Evolutionary conservation across 1,140 invertebrate species (phyloP).

Genomic region (honey bee (Apis mellifera)): DNA sequence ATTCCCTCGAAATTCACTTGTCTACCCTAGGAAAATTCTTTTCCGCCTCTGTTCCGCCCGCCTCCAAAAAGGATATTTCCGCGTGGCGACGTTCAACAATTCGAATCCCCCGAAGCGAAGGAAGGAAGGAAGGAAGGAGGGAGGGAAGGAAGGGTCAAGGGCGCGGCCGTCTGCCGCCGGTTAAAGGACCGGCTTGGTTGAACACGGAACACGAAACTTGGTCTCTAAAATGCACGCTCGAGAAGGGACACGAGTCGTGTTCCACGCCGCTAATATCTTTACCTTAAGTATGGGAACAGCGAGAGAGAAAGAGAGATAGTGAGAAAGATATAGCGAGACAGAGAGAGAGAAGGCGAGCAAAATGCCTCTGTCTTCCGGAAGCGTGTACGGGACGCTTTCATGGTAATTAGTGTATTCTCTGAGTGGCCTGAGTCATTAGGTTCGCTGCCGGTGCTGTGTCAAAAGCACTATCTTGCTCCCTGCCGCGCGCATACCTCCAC

Average conservation of each 20-base stretch:
- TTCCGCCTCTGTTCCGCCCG: not conserved
- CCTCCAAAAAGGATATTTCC: not conserved
- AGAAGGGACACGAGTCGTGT: conserved; percentile 29
- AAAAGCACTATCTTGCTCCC: conserved; percentile 60
- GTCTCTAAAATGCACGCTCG: conserved; percentile 36
- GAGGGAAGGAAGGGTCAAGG: not conserved
- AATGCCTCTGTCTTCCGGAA: conserved; percentile 65
- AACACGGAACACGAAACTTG: conserved; percentile 24
- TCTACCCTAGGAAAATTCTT: not conserved
- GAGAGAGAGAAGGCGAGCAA: conserved; percentile 31
- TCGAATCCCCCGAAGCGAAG: not conserved
- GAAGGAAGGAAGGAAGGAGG: not conserved
- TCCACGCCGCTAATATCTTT: conserved; percentile 43
- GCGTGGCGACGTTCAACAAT: not conserved
- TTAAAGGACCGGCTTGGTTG: conserved; percentile 13
- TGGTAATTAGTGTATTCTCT: conserved; percentile 69
- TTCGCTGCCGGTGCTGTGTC: conserved; percentile 52
- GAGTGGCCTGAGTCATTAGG: conserved; percentile 69
- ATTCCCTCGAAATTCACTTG: not conserved
- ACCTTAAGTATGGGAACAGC: conserved; percentile 38
- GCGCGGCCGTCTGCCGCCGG: not conserved
- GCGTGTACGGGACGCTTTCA: conserved; percentile 66
- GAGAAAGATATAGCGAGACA: too few species aligned
- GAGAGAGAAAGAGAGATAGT: too few species aligned
- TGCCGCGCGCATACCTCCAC: conserved; percentile 5